Percentiles rank a stretch among this genome's conserved stretches.
Conservation (phyloP, 2,797 vertebrate genomes). For the Sebastes trivittatus region DNA sequence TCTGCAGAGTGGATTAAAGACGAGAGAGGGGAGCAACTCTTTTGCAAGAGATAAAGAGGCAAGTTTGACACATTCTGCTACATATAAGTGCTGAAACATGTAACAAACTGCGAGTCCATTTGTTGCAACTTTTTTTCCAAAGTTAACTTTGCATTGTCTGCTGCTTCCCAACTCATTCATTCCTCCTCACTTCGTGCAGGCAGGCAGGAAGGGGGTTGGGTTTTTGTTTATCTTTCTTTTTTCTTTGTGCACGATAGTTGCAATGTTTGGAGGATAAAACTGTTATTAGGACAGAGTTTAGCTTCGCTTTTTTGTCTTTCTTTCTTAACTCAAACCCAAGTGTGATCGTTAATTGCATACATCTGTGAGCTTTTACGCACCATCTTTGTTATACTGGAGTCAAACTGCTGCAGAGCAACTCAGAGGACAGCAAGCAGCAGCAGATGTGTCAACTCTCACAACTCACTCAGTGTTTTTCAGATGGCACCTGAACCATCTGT, state of each 20-base stretch:
- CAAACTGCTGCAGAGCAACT: slow-evolving; percentile 7
- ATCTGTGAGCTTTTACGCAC: slow-evolving; percentile 58
- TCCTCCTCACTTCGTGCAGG: slow-evolving; percentile 17
- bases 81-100: background rate
- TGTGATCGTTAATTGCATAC: slow-evolving; percentile 59
- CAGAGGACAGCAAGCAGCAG: background rate
- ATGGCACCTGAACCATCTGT: background rate
- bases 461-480: background rate
- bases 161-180: slow-evolving; percentile 64
- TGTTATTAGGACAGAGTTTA: background rate
- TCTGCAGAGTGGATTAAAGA: slow-evolving; percentile 67
- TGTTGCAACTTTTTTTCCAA: slow-evolving; percentile 39
- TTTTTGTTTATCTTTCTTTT: background rate
- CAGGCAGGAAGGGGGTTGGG: slow-evolving; percentile 37
- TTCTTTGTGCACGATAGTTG: slow-evolving; percentile 22
- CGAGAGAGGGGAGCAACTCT: slow-evolving; percentile 45
- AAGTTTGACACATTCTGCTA: slow-evolving; percentile 41
- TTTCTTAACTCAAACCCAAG: background rate
- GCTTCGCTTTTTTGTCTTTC: background rate
- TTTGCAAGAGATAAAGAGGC: slow-evolving; percentile 57
- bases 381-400: slow-evolving; percentile 17
- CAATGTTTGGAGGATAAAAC: background rate
- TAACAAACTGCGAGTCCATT: background rate
- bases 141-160: slow-evolving; percentile 44
- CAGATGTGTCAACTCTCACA: slow-evolving; percentile 14